phyloP scores from a whole-genome alignment of 2,888 invertebrate species.

The Agonum fuliginosum region DNA sequence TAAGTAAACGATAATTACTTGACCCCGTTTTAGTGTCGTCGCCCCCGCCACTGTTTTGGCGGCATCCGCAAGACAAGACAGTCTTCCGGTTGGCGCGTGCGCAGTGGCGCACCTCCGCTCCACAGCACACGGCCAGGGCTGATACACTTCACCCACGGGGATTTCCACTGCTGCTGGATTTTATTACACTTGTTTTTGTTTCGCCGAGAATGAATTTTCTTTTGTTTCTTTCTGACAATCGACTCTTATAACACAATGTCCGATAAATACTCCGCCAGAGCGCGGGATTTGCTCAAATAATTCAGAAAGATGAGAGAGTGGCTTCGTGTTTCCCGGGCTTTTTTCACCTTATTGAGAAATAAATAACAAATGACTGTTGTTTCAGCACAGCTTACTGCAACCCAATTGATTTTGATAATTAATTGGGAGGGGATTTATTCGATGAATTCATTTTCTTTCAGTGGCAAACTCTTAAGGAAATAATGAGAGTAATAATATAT shows the following conservation, averaged over 20 bases:
- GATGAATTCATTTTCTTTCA: constrained; percentile 1
- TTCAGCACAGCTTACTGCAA: constrained; percentile 12
- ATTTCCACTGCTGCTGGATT: constrained; percentile 68
- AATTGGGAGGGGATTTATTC: constrained; percentile 22
- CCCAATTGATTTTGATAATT: constrained; percentile 6
- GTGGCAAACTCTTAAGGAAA: too few species aligned
- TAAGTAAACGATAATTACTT: too few species aligned
- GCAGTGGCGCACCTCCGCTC: background rate
- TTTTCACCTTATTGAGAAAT: constrained; percentile 44
- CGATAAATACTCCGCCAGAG: constrained; percentile 49
- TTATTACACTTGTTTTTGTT: constrained; percentile 72
- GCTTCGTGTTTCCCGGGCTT: constrained; percentile 16
- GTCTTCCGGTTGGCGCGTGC: background rate
- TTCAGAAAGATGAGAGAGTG: constrained; percentile 49
- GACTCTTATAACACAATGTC: constrained; percentile 52
- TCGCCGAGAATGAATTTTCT: constrained; percentile 61
- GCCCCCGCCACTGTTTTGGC: background rate
- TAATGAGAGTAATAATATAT: too few species aligned
- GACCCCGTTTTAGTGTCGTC: background rate
- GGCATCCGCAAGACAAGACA: background rate
- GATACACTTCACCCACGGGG: constrained; percentile 55
- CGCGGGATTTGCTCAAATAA: constrained; percentile 48
- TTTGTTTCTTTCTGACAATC: constrained; percentile 53
- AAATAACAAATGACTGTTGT: constrained; percentile 37
- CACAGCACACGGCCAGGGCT: constrained; percentile 38